Evolutionary conservation across 2,797 vertebrate genomes (phyloP).

Genomic region (Eulemur mongoz): DNA sequence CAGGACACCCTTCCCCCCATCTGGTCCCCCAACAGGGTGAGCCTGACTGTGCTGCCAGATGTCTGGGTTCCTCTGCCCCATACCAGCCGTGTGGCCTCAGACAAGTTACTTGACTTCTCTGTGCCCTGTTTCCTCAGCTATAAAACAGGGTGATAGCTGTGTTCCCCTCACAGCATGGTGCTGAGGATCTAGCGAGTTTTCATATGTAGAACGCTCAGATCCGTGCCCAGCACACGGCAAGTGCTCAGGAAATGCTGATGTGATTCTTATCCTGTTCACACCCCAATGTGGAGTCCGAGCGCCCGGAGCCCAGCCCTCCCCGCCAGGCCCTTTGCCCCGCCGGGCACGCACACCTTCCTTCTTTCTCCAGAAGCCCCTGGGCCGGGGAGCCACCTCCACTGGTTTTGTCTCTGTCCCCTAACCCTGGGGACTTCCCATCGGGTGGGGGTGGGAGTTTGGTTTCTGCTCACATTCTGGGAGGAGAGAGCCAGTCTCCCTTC

Average conservation of each 20-base stretch:
- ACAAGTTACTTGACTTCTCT: background rate
- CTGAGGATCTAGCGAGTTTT: rapidly evolving
- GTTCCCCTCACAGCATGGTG: too few species aligned
- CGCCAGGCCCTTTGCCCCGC: too few species aligned
- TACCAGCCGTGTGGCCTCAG: background rate
- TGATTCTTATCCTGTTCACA: rapidly evolving
- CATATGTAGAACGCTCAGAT: rapidly evolving
- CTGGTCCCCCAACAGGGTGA: background rate
- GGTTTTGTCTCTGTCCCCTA: background rate
- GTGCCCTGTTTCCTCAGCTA: background rate
- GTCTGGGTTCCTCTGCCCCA: background rate
- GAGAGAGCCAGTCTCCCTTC: background rate
- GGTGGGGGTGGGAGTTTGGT: background rate
- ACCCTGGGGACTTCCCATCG: background rate
- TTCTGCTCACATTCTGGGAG: background rate
- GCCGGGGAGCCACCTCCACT: too few species aligned
- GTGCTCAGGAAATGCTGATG: rapidly evolving
- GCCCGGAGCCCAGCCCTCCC: background rate
- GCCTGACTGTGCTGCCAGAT: background rate
- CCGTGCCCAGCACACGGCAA: rapidly evolving
- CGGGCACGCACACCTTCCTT: background rate
- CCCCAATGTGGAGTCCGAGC: rapidly evolving
- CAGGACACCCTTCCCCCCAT: background rate
- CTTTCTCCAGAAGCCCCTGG: background rate
- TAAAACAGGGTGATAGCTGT: rapidly evolving